Base-by-base conservation (phyloP, 2,888 invertebrate species). In the Catocala fraxini region DNA sequence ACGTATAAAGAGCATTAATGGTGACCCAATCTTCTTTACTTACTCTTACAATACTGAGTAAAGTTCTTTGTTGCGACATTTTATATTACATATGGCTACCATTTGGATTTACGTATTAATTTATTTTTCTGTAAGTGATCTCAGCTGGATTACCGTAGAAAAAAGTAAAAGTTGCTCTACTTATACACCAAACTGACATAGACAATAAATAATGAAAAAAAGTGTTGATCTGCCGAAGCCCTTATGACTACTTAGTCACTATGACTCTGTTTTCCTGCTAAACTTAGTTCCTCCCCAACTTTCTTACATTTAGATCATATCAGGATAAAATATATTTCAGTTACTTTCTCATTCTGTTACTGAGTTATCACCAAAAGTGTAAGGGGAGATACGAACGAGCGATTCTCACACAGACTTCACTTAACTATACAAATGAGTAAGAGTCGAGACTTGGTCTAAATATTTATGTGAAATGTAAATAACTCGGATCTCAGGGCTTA, bases 1-100 rank as follows among this genome's bases (percentile, higher is more conserved):
- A 78, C 75, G 78, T 80, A 73, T 77, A 79, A 77, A 74, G 82
- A 84, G 79, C 70, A 70, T 76, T 83, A 81, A 80, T 83, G 77
- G 71, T 71, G 82, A 79, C 79, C 81, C 77, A 79, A 84, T 84
- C 70, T 74, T 68, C 65, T 71, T 72, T 72, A 68, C 70, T 77
- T 55, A 65, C 66, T 63, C 65, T 66, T 60, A 71, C 71, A 69
- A 68, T 66, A 65, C 58, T 45, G 34, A 43, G 57, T 59, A 63
- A 66, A 76, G 65, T 68, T 60, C 65, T 73, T 78, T 67, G 58
- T 63, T 46, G 59, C 25, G 35, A 62, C 15, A 46, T 45, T 49
- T 59, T 54, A 25, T 51, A 39, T 39, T 48, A 39, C 47, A 12
- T 56, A 48, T 34, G 33, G 9, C n/a, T 35, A 51, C 2, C 35